A percentile compares a stretch with the other conserved stretches of the same genome.
Evolutionary conservation across 2,113 vertebrate species (phyloP).

Genomic region (Bothrops jararaca): DNA sequence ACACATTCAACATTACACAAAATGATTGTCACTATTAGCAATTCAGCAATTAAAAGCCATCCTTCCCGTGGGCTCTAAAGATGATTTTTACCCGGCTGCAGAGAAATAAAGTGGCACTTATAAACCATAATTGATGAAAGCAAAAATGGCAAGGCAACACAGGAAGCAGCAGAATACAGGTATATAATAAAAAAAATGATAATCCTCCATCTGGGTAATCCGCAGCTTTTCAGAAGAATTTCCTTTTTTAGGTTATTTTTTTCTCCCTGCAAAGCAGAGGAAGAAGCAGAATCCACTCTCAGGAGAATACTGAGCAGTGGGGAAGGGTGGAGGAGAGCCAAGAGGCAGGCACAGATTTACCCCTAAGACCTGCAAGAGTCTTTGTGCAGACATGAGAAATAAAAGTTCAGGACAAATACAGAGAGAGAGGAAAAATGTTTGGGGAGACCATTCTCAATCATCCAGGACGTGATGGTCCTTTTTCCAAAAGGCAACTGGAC

Average conservation of each 20-base stretch:
- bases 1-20: not conserved
- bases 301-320: not conserved
- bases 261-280: not conserved
- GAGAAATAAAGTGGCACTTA: not conserved
- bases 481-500: too few species aligned
- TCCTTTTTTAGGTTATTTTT: not conserved
- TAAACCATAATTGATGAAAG: not conserved
- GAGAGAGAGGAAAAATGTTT: not conserved
- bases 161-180: not conserved
- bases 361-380: not conserved
- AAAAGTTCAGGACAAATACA: not conserved
- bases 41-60: not conserved
- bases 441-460: not conserved
- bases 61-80: not conserved
- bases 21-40: not conserved
- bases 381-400: not conserved
- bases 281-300: constrained; percentile 1
- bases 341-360: not conserved
- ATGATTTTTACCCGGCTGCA: not conserved
- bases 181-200: constrained; percentile 22
- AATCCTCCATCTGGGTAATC: constrained; percentile 33
- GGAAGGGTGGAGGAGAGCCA: rapidly evolving
- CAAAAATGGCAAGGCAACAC: too few species aligned
- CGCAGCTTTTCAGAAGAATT: constrained; percentile 42
- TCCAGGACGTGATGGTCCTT: too few species aligned